These are phyloP conservation scores for Marasmarcha lunaedactyla DNA, from an alignment of 2,888 invertebrate species.

Conservation along the genomic window DNA sequence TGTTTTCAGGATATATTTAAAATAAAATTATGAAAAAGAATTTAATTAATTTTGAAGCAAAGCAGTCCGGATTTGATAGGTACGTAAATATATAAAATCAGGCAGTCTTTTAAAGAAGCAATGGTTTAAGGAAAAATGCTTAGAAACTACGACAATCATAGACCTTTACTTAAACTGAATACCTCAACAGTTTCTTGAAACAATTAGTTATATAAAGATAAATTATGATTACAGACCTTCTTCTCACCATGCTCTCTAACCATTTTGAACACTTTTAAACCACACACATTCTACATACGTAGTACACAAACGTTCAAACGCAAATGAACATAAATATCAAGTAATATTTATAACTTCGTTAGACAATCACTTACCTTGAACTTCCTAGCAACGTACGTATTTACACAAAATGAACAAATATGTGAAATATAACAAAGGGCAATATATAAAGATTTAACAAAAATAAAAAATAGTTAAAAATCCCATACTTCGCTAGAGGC, in stretches of 20 bases:
- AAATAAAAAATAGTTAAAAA: constrained; percentile 9
- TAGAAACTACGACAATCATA: no score
- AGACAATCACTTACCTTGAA: constrained; percentile 11
- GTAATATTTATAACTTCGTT: constrained; percentile 1
- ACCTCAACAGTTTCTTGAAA: no score
- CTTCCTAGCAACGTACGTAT: not conserved
- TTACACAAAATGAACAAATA: constrained; percentile 1
- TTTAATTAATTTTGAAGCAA: no score
- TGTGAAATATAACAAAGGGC: constrained; percentile 1
- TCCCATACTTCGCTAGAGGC: constrained; percentile 34
- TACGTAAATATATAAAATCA: no score
- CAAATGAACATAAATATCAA: not conserved
- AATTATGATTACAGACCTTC: constrained; percentile 18
- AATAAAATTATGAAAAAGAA: no score
- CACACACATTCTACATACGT: constrained; percentile 15
- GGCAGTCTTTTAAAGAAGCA: no score
- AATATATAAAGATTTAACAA: not conserved
- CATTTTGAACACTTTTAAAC: constrained; percentile 16
- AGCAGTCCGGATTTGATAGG: no score
- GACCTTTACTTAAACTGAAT: no score
- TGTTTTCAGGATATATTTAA: no score
- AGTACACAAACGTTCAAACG: not conserved
- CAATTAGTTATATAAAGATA: no score
- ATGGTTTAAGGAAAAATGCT: no score
- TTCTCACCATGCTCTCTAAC: constrained; percentile 24